A percentile compares a stretch with the other conserved stretches of the same genome.
phyloP scores from a whole-genome alignment of 2,888 invertebrate genomes.

The Meta bourneti region DNA sequence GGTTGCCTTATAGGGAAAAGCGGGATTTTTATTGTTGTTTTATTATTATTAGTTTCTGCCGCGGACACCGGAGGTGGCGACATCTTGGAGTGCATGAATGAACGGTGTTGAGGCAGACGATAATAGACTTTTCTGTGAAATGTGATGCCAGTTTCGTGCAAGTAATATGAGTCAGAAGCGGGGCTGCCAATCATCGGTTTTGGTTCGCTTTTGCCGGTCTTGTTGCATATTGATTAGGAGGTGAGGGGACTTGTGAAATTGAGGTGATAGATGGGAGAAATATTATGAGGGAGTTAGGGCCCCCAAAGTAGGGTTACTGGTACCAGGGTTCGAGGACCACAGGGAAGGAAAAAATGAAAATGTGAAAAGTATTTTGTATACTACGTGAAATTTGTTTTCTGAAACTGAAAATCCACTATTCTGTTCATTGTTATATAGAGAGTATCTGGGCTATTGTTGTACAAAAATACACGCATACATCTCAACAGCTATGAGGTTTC shows the following conservation, averaged over 20 bases:
- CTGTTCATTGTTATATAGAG: too few species aligned
- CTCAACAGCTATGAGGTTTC: too few species aligned
- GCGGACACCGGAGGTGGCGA: constrained; percentile 27
- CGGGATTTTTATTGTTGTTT: neutral
- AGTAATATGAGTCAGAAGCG: neutral
- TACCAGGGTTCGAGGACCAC: too few species aligned
- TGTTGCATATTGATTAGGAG: neutral
- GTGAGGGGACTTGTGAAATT: neutral
- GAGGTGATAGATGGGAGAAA: neutral
- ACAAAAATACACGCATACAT: too few species aligned
- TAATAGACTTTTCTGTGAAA: neutral
- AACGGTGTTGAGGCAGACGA: constrained; percentile 19
- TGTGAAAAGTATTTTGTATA: too few species aligned
- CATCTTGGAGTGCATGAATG: constrained; percentile 53
- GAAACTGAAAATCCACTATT: too few species aligned
- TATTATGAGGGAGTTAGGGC: neutral
- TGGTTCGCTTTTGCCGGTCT: neutral
- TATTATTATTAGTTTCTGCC: neutral
- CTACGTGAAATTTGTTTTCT: too few species aligned
- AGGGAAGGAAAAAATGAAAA: too few species aligned
- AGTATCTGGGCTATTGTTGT: too few species aligned
- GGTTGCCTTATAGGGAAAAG: constrained; percentile 17
- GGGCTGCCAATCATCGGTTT: neutral
- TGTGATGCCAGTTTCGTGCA: too few species aligned
- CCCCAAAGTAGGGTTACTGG: too few species aligned